These are phyloP conservation scores for Aplodontia rufa DNA, from an alignment of 2,113 vertebrate species.

Conservation along the genomic window DNA sequence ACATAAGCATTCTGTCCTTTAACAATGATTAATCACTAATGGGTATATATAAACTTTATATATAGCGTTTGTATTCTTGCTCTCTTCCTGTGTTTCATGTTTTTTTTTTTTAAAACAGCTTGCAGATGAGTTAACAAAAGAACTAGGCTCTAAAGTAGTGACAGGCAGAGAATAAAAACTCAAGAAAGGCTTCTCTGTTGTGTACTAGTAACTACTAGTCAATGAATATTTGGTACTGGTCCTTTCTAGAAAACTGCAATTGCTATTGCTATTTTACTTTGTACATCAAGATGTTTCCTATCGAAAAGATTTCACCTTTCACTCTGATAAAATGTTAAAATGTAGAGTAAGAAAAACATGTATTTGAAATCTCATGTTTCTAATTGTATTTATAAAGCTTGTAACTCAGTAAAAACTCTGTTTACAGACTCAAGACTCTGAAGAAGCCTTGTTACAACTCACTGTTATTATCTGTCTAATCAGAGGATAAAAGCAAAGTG, in stretches of 20 bases:
- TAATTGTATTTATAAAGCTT: slow-evolving; percentile 32
- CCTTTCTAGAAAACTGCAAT: background rate
- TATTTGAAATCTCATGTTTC: background rate
- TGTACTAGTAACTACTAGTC: background rate
- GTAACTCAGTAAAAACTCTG: background rate
- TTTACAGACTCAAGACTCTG: background rate
- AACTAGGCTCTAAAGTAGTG: background rate
- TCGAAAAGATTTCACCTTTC: background rate
- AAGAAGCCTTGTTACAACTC: background rate
- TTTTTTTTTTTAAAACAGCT: background rate
- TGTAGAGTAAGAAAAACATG: background rate
- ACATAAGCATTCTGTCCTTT: background rate
- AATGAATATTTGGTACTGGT: rapidly evolving
- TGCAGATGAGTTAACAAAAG: background rate
- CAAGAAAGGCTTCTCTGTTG: background rate
- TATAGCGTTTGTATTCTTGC: background rate
- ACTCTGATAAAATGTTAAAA: slow-evolving; percentile 39
- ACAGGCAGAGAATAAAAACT: slow-evolving; percentile 6
- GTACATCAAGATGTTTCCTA: background rate
- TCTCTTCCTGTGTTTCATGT: background rate
- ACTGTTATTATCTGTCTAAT: slow-evolving; percentile 47
- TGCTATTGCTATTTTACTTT: slow-evolving; percentile 57
- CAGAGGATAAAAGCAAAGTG: background rate
- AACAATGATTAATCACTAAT: background rate
- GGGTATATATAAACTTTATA: background rate